Conservation (phyloP, 2,888 invertebrate genomes). For the Meghimatium bilineatum region DNA sequence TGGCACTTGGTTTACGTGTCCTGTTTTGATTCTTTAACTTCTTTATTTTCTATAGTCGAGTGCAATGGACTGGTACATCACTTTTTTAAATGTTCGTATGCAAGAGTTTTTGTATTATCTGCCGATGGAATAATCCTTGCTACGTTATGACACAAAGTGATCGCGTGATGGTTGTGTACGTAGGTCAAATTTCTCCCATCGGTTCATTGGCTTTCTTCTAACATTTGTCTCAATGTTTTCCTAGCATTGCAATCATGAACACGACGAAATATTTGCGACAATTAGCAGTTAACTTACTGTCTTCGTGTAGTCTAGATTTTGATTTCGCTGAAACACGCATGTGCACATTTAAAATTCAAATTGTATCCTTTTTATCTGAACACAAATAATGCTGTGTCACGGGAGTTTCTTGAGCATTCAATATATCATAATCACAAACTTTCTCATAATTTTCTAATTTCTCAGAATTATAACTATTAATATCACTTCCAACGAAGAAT, state of each 20-base stretch:
- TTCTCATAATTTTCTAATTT: background rate
- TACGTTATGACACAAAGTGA: too few species aligned
- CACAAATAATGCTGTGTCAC: background rate
- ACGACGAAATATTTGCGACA: background rate
- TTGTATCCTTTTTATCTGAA: background rate
- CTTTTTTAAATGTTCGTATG: background rate
- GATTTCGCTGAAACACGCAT: background rate
- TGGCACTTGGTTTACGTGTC: background rate
- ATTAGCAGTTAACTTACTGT: background rate
- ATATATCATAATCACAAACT: background rate
- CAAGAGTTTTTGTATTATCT: background rate
- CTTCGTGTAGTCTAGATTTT: background rate
- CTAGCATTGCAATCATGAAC: background rate
- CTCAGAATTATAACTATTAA: background rate
- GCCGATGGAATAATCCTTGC: background rate
- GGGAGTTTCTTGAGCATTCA: background rate
- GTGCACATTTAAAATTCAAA: background rate
- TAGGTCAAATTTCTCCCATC: conserved; percentile 36
- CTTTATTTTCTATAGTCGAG: background rate
- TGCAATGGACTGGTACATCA: background rate
- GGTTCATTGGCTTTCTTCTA: conserved; percentile 19
- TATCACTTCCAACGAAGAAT: background rate
- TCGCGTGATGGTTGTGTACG: background rate
- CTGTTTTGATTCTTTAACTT: background rate
- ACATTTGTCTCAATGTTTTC: too few species aligned